Evolutionary conservation across 1,140 invertebrate genomes (phyloP), one percentile per base, ranked within the genome.

Genomic region (Heliconius congener): DNA sequence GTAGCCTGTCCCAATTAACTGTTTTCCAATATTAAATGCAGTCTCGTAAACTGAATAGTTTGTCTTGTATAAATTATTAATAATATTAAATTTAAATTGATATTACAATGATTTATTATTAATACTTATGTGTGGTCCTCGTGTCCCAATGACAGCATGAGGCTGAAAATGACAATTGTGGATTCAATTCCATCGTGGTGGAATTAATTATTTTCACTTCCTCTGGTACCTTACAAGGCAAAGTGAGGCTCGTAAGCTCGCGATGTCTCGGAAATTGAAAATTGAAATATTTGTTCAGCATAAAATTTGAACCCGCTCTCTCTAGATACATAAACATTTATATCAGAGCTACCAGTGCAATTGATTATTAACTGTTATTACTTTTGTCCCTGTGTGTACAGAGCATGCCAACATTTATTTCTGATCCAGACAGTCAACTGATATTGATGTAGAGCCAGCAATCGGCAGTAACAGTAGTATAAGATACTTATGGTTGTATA

Each of bases 21-120:
- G 73, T 57, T 74, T 74, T 55, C 73, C 73, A 57, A 74, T 74
- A 74, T 57, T 74, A 57, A 74, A 74, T 50, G 73, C 34, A 74
- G 8, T 37, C 5, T 55, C 13, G 55, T 74, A 74, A 57, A 74
- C 73, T 55, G 30, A 5, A 74, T 74, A 57, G 50, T 57, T 66
- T 66, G 27, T 30, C 60, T 27, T 30, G 13, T 66, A 30, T 66
- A 13, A 27, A 11, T 66, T 13, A 13, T 66, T 16, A 27, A 66
- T 23, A 23, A 23, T 57, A 23, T 57, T 57, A 57, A 1, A 52
- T 52, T 52, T 52, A 23, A 23, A 23, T 23, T 23, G 23, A 23
- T 23, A 23, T 23, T 23, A 23, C 23, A 23, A 23, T 23, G 23
- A 23, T 23, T 23, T 23, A 23, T 46, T 46, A 46, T 46, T 46